Percentiles rank a stretch among this genome's conserved stretches.
Evolutionary conservation across 23 tunicate genomes (phyloP).

Genomic region (Halocynthia roretzi): DNA sequence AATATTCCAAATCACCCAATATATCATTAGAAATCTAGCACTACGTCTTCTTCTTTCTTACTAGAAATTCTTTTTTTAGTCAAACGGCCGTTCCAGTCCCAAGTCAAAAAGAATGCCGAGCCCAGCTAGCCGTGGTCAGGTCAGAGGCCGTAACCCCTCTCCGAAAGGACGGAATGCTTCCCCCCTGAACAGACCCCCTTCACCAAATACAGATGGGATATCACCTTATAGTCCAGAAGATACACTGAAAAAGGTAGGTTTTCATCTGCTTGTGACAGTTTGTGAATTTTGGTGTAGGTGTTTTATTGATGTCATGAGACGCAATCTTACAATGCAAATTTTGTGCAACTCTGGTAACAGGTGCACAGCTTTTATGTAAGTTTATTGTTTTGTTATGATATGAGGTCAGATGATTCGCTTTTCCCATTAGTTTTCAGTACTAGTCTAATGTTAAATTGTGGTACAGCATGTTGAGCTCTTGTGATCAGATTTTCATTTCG

Average conservation of each 20-base stretch:
- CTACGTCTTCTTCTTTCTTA: background rate
- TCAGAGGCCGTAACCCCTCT: constrained; percentile 66
- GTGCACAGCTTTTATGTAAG: too few species aligned
- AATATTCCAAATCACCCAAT: too few species aligned
- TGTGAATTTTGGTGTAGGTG: background rate
- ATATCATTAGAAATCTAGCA: background rate
- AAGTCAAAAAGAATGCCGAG: constrained; percentile 45
- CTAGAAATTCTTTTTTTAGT: constrained; percentile 18
- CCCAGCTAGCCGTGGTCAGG: constrained; percentile 50
- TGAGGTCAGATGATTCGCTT: background rate
- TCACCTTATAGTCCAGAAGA: constrained; percentile 88
- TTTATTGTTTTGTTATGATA: too few species aligned
- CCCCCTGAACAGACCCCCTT: constrained; percentile 79
- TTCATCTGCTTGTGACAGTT: background rate
- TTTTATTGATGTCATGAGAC: too few species aligned
- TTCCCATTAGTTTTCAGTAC: background rate
- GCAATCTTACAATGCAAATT: too few species aligned
- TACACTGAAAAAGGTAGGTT: constrained; percentile 67
- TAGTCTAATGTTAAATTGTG: background rate
- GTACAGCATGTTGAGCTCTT: background rate
- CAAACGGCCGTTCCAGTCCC: constrained; percentile 66
- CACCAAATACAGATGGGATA: constrained; percentile 82
- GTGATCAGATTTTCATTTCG: background rate
- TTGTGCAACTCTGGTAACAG: too few species aligned
- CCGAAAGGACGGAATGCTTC: constrained; percentile 83